phyloP scores from a whole-genome alignment of 2,888 invertebrate genomes.

The Gastracanthus pulcherrimus region DNA sequence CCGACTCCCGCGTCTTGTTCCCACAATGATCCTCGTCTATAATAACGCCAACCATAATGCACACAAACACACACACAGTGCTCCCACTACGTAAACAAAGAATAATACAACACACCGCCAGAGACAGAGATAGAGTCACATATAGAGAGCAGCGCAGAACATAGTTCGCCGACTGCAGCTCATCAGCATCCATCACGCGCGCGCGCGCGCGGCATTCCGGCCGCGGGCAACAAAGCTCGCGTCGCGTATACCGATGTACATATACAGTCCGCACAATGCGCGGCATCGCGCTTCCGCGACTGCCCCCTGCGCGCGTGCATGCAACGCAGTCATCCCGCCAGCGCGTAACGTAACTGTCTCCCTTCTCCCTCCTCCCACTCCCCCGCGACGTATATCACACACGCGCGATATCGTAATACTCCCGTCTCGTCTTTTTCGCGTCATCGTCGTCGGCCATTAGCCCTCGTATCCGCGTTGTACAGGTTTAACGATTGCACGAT shows the following conservation, averaged over 20 bases:
- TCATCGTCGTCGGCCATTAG: too few species aligned
- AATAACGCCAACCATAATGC: neutral
- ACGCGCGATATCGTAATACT: too few species aligned
- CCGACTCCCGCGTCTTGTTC: neutral
- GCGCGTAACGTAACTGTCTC: too few species aligned
- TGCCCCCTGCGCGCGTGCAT: too few species aligned
- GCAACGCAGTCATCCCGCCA: too few species aligned
- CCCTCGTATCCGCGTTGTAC: too few species aligned
- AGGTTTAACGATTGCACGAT: too few species aligned
- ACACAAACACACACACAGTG: too few species aligned
- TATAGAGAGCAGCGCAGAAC: neutral
- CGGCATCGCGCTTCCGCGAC: neutral
- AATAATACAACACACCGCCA: neutral
- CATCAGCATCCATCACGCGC: constrained; percentile 26
- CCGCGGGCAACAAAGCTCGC: constrained; percentile 23
- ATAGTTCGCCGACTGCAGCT: neutral
- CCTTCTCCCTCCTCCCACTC: too few species aligned
- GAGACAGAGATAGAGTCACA: neutral
- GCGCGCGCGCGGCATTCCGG: neutral
- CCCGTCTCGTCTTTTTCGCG: too few species aligned
- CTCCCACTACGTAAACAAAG: neutral
- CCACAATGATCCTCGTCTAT: neutral
- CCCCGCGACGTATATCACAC: too few species aligned
- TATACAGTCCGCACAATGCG: neutral
- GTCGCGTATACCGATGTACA: neutral